Base-by-base conservation (phyloP, 2,113 vertebrate species). In the Dromiciops gliroides region DNA sequence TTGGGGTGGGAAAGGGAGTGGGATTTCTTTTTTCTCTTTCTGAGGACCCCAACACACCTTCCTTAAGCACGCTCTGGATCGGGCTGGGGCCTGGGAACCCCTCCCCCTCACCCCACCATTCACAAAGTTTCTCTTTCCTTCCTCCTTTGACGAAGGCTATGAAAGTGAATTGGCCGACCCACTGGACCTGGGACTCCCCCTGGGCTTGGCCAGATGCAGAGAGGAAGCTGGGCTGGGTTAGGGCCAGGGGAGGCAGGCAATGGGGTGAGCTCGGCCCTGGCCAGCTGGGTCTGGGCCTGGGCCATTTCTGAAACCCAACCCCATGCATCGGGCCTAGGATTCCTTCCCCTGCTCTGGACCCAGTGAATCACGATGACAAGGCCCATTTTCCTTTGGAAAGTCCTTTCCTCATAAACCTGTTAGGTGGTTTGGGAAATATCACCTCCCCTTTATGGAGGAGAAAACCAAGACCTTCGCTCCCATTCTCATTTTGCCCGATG, bases 91-190 rank as follows among this genome's bases (percentile, higher is more conserved):
- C 16, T 56, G 53, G 53, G 53, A 26, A 56, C 53, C 49, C 52
- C 24, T 3, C 7, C 47, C 11, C 44, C 8, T 14, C 5, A 9
- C 11, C 16, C 8, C 0, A 11, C 48, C 48, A 0, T 10, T 51
- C 11, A 0, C 12, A n/a, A 75, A 75, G 60, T 75, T 23, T 25
- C 53, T 3, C 49, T 26, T 7, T 31, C 89, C 67, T 9, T n/a
- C n/a, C 51, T 75, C 60, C 60, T 75, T n/a, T 37, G 37, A 75
- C 22, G 1, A 19, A 75, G 60, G 60, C 60, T 75, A 14, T 75
- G 60, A 75, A 75, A 75, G 60, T 16, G 31, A 75, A 19, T n/a
- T n/a, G 16, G 60, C 60, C 60, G n/a, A 37, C 31, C 60, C 31
- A 19, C 60, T n/a, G 60, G 60, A n/a, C 37, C 31, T 16, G 60